These are phyloP conservation scores for Colletes gigas DNA, from an alignment of 1,140 invertebrate species.

Conservation along the genomic window DNA sequence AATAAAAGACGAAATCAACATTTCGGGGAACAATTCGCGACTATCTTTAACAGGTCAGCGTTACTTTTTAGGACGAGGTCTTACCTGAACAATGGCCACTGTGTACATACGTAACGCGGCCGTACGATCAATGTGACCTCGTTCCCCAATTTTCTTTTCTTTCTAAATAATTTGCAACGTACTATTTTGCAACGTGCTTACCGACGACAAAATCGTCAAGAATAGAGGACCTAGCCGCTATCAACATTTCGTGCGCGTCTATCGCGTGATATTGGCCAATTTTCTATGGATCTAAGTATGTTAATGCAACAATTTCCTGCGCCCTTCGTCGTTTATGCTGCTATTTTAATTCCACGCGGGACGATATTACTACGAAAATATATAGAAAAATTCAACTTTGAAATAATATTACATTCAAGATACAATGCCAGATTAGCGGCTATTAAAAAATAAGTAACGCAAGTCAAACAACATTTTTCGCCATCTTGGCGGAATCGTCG, in stretches of 20 bases:
- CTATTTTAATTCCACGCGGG: not conserved
- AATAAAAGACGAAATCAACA: not conserved
- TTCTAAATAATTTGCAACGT: slow-evolving; percentile 49
- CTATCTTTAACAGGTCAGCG: slow-evolving; percentile 5
- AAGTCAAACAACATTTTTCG: too few relatives aligned
- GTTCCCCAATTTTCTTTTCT: slow-evolving; percentile 27
- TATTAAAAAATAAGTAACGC: too few relatives aligned
- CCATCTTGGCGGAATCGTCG: too few relatives aligned
- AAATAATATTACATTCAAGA: too few relatives aligned
- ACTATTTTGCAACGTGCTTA: slow-evolving; percentile 9
- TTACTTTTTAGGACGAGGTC: slow-evolving; percentile 35
- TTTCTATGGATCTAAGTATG: not conserved
- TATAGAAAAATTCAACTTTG: not conserved
- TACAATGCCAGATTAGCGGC: too few relatives aligned
- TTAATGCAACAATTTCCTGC: slow-evolving; percentile 1
- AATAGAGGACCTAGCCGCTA: too few relatives aligned
- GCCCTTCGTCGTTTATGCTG: not conserved
- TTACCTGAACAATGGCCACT: slow-evolving; percentile 34
- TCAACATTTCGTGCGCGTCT: not conserved
- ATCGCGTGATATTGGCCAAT: not conserved
- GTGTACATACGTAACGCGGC: slow-evolving; percentile 30
- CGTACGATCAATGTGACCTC: slow-evolving; percentile 50
- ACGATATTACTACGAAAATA: not conserved
- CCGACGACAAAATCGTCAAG: not conserved
- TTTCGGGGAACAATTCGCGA: not conserved